Conservation (phyloP, 2,888 invertebrate species). For the Andricus quercusramuli region DNA sequence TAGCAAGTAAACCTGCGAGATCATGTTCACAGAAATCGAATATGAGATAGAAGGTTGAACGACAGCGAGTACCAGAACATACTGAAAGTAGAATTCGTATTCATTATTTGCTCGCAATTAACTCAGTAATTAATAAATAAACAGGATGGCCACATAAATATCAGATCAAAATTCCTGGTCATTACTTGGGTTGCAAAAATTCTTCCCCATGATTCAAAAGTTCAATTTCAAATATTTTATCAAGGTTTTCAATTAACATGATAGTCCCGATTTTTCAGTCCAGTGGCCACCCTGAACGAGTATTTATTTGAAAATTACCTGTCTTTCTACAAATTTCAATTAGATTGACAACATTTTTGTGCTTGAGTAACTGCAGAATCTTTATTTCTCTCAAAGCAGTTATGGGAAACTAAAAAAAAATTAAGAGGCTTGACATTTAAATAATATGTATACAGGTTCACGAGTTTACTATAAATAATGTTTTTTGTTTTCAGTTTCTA, state of each 20-base stretch:
- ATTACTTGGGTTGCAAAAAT: too few relatives aligned
- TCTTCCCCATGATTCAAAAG: too few relatives aligned
- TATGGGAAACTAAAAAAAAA: conserved; percentile 91
- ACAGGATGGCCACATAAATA: too few relatives aligned
- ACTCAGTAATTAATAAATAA: too few relatives aligned
- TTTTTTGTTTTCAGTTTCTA: too few relatives aligned
- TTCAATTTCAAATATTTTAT: too few relatives aligned
- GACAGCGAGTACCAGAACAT: conserved; percentile 84
- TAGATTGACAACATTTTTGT: conserved; percentile 97
- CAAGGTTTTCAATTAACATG: too few relatives aligned
- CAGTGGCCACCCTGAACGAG: too few relatives aligned
- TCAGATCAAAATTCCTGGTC: too few relatives aligned
- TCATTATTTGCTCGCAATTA: not conserved
- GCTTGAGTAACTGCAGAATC: conserved; percentile 95
- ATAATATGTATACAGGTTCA: too few relatives aligned
- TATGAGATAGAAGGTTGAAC: conserved; percentile 95
- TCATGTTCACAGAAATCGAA: conserved; percentile 99
- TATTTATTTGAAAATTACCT: conserved; percentile 80
- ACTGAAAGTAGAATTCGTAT: conserved; percentile 73
- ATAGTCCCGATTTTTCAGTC: too few relatives aligned
- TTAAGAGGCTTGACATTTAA: not conserved
- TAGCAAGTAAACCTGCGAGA: conserved; percentile 96
- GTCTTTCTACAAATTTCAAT: conserved; percentile 98
- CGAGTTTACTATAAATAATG: too few relatives aligned
- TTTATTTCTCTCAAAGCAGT: conserved; percentile 98